Evolutionary conservation across 2,113 vertebrate species (phyloP).

Genomic region (Rana temporaria): DNA sequence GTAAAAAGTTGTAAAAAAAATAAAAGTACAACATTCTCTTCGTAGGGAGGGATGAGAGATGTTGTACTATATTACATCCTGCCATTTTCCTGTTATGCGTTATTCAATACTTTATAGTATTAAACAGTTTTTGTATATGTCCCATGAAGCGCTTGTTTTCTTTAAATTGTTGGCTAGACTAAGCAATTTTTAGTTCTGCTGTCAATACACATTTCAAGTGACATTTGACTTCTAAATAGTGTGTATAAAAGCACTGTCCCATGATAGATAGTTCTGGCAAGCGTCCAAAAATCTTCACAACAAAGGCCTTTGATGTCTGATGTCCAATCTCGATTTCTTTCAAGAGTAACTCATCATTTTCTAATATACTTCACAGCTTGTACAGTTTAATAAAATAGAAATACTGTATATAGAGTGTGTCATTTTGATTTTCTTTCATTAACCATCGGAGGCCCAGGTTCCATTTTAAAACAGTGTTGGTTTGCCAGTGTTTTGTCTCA

Average conservation of each 20-base stretch:
- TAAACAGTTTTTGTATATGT: background rate
- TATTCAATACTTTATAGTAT: background rate
- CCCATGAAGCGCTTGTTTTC: conserved; percentile 1
- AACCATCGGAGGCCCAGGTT: too few species aligned
- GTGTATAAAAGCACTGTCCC: conserved; percentile 31
- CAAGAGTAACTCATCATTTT: conserved; percentile 3
- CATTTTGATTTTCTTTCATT: too few species aligned
- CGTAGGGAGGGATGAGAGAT: too few species aligned
- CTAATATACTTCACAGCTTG: background rate
- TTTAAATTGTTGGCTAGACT: background rate
- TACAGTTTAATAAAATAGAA: background rate
- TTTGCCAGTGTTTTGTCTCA: too few species aligned
- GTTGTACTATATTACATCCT: too few species aligned
- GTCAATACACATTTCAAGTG: conserved; percentile 2
- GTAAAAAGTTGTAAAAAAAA: too few species aligned
- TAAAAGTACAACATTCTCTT: too few species aligned
- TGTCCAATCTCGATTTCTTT: background rate
- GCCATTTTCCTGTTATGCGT: background rate
- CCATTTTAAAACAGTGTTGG: too few species aligned
- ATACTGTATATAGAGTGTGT: too few species aligned
- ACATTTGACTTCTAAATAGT: conserved; percentile 15
- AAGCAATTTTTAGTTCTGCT: background rate
- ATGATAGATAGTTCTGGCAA: conserved; percentile 34
- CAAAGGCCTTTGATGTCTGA: conserved; percentile 5
- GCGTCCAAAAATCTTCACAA: conserved; percentile 8